Evolutionary conservation across 2,888 invertebrate species (phyloP), one percentile per base, ranked within the genome.

Genomic region (Yponomeuta plumbellus): DNA sequence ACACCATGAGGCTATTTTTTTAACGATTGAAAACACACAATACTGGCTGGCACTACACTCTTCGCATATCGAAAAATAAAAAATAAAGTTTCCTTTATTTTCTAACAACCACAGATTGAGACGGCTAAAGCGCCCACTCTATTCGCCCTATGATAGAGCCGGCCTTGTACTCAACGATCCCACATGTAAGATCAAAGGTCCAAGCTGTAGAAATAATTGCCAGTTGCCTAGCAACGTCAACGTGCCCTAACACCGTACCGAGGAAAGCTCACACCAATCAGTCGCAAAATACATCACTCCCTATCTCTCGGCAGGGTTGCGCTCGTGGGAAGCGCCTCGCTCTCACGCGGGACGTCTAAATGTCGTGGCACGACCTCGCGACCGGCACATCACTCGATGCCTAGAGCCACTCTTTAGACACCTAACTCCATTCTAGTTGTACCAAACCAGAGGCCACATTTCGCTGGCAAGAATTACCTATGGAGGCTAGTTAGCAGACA

Each of bases 331-430:
- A 59, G 59, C 23, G 21, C 59, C 59, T 13, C 22, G 59, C 22
- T 59, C 59, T 59, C 59, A 59, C 59, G 59, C 22, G 22, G 59
- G 44, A 52, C 59, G 59, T 11, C 59, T 59, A 59, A 59, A 59
- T 59, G 59, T 23, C 59, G 21, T 23, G 21, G 22, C 59, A 59
- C 59, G 59, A 59, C 59, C 59, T 59, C 59, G 23, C 59, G 59
- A 21, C 59, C 57, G 57, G n/a, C 59, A 22, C 59, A 59, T 59
- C 59, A 59, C 21, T 59, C 21, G 21, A 13, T 52, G 17, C 2
- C 44, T 52, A 52, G 34, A 34, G 8, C 6, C 34, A 34, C 34
- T 34, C 34, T 34, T 8, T 34, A 34, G 44, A 52, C 44, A 52
- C 17, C 44, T 17, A 52, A 0, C 44, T 17, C 3, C 17, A 17